These are phyloP conservation scores for Pao palembangensis DNA, from an alignment of 2,113 vertebrate species.

Conservation along the genomic window DNA sequence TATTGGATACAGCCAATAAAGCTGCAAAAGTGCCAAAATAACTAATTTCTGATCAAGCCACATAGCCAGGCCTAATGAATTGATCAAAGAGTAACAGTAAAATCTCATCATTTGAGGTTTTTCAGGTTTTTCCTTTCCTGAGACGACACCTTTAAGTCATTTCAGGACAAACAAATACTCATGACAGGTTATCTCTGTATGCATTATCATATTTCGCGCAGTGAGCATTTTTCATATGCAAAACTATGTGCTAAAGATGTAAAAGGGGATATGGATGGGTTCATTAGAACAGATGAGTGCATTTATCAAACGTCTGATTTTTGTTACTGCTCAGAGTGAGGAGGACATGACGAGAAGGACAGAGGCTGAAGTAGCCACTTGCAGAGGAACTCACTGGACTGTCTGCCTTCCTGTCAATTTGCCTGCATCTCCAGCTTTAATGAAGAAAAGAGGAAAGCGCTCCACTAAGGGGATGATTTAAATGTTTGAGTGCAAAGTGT, in stretches of 20 bases:
- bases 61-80: no score
- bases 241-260: background rate
- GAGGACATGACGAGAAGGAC: slow-evolving; percentile 12
- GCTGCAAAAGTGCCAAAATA: background rate
- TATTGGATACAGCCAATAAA: no score
- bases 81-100: no score
- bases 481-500: slow-evolving; percentile 62
- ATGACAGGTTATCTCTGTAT: no score
- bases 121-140: no score
- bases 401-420: slow-evolving; percentile 48
- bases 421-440: slow-evolving; percentile 59
- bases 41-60: background rate
- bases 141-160: no score
- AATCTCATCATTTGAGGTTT: no score
- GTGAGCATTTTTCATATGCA: slow-evolving; percentile 12
- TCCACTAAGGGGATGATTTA: slow-evolving; percentile 61
- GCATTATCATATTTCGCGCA: background rate
- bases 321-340: slow-evolving; percentile 42
- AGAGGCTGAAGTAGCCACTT: slow-evolving; percentile 1
- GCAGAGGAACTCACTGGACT: slow-evolving; percentile 1
- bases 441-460: slow-evolving; percentile 54
- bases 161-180: no score
- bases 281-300: slow-evolving; percentile 63
- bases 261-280: slow-evolving; percentile 26
- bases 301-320: slow-evolving; percentile 58